Evolutionary conservation across 2,113 vertebrate species (phyloP).

Genomic region (Panthera uncia): DNA sequence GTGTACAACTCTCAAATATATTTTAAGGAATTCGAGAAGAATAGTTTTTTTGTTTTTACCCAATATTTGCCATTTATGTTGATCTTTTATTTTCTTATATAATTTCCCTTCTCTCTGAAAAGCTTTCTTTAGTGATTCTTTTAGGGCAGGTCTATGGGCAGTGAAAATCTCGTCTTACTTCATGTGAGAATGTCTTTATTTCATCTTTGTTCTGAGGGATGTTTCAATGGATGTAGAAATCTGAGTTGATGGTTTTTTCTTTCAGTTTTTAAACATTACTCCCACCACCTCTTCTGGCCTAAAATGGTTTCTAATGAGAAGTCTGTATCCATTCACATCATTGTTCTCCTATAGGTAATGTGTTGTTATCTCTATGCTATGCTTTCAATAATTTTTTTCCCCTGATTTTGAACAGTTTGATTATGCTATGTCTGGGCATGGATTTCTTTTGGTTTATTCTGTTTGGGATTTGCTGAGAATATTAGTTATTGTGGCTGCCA

Average conservation of each 20-base stretch:
- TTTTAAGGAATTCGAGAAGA: background rate
- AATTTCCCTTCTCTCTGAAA: background rate
- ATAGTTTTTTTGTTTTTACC: background rate
- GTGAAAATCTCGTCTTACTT: background rate
- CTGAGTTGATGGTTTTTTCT: background rate
- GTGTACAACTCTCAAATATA: background rate
- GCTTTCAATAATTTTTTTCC: background rate
- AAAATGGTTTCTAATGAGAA: background rate
- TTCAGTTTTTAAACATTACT: background rate
- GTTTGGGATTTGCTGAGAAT: background rate
- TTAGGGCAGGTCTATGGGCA: background rate
- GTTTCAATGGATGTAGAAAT: background rate
- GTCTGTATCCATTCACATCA: background rate
- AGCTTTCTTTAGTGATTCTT: background rate
- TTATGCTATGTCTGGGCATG: background rate
- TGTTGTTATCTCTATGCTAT: background rate
- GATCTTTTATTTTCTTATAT: background rate
- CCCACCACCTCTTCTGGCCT: background rate
- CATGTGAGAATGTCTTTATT: background rate
- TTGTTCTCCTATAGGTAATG: background rate
- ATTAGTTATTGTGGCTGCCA: background rate
- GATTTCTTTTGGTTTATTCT: conserved; percentile 16
- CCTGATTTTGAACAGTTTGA: conserved; percentile 12
- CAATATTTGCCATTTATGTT: background rate
- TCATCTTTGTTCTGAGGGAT: background rate